Conservation (phyloP, 2,113 vertebrate species). For the Crotalus viridis region DNA sequence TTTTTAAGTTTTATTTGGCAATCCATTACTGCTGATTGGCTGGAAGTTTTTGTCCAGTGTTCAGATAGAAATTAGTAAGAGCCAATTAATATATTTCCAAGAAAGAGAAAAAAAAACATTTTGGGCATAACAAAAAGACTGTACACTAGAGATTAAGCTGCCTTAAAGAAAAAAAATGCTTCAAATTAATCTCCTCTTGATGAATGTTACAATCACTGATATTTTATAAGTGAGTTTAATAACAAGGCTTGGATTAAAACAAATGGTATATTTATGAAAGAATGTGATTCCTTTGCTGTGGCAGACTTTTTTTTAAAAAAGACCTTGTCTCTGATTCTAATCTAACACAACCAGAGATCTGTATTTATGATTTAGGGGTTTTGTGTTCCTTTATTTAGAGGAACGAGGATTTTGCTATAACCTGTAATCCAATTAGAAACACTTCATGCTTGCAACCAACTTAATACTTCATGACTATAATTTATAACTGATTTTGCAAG, state of each 20-base stretch:
- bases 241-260: not conserved
- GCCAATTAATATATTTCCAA: not conserved
- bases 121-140: not conserved
- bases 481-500: slow-evolving; percentile 20
- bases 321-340: not conserved
- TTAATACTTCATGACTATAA: slow-evolving; percentile 21
- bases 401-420: slow-evolving; percentile 3
- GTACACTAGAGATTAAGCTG: not conserved
- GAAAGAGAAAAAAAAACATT: not conserved
- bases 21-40: not conserved
- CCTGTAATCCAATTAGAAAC: slow-evolving; percentile 18
- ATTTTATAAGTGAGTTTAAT: not conserved
- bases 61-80: not conserved
- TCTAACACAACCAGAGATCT: not conserved
- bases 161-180: not conserved
- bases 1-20: not conserved
- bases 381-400: not conserved
- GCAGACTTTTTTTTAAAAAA: not conserved
- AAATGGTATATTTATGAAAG: not conserved
- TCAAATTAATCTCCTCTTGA: not conserved
- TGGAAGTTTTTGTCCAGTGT: not conserved
- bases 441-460: not conserved
- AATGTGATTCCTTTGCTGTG: not conserved
- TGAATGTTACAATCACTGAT: not conserved
- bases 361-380: not conserved